phyloP scores from a whole-genome alignment of 2,888 invertebrate species.

The Rhagonycha lutea region DNA sequence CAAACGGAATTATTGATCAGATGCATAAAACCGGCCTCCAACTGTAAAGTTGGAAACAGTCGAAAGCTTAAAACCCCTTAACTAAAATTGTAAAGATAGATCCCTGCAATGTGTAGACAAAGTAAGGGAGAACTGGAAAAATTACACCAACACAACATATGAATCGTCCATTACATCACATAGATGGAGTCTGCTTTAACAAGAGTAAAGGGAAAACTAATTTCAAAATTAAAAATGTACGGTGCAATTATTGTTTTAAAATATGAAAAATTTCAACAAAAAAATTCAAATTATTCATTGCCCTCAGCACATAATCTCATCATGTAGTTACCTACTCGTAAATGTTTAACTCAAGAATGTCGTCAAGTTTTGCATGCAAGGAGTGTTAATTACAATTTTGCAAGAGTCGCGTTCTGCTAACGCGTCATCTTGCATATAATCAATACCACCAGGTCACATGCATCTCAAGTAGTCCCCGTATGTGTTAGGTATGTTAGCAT shows the following conservation, averaged over 20 bases:
- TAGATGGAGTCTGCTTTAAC: conserved; percentile 24
- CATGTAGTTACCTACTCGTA: conserved; percentile 3
- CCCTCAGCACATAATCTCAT: background rate
- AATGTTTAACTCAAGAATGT: conserved; percentile 28
- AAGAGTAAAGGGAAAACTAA: background rate
- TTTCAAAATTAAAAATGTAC: background rate
- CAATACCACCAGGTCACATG: conserved; percentile 33
- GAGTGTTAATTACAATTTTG: conserved; percentile 33
- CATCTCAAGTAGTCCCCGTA: conserved; percentile 24
- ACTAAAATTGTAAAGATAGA: conserved; percentile 16
- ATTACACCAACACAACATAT: background rate
- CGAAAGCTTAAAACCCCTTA: background rate
- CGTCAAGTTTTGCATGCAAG: conserved; percentile 28
- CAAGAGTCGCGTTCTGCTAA: conserved; percentile 34
- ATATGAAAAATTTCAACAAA: background rate
- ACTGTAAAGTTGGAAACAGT: conserved; percentile 6
- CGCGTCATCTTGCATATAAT: conserved; percentile 33
- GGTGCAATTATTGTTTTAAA: background rate
- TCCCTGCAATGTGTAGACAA: conserved; percentile 20
- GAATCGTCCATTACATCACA: conserved; percentile 15
- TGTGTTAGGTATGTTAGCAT: background rate
- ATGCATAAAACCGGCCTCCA: conserved; percentile 16
- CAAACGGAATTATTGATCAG: conserved; percentile 48
- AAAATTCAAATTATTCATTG: background rate
- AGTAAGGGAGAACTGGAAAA: conserved; percentile 9